phyloP scores from a whole-genome alignment of 1,140 invertebrate genomes.

The Lasaia peninsularis region DNA sequence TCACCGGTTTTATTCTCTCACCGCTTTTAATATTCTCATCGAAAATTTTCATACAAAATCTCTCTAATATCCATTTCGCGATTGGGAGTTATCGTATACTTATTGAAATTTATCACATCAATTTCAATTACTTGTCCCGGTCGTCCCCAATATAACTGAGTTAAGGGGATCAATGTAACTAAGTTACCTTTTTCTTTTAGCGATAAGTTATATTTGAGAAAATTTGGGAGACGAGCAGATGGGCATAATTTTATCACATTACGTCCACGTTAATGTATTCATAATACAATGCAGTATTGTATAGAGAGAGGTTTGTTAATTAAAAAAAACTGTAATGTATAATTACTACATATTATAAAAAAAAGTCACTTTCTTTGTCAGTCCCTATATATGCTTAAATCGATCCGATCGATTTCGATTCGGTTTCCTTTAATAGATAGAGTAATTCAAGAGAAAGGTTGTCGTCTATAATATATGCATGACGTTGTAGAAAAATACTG shows the following conservation, averaged over 20 bases:
- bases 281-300: too few species aligned
- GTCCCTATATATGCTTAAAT: too few species aligned
- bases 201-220: background rate
- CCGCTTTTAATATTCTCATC: background rate
- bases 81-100: background rate
- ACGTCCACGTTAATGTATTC: too few species aligned
- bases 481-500: too few species aligned
- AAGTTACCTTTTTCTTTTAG: constrained; percentile 5
- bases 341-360: too few species aligned
- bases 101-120: constrained; percentile 6
- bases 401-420: too few species aligned
- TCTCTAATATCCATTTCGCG: background rate
- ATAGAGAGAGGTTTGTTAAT: too few species aligned
- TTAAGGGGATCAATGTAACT: background rate
- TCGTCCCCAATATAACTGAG: background rate
- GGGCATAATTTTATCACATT: background rate
- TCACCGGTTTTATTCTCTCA: background rate
- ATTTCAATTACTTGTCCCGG: constrained; percentile 5
- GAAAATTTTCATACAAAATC: background rate
- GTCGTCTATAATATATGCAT: too few species aligned
- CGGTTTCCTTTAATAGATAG: too few species aligned
- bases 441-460: too few species aligned
- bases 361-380: too few species aligned
- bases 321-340: too few species aligned
- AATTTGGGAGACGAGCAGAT: background rate